A percentile compares a stretch with the other conserved stretches of the same genome.
These are phyloP conservation scores for Machimus atricapillus DNA, from an alignment of 2,888 invertebrate genomes.

Conservation along the genomic window DNA sequence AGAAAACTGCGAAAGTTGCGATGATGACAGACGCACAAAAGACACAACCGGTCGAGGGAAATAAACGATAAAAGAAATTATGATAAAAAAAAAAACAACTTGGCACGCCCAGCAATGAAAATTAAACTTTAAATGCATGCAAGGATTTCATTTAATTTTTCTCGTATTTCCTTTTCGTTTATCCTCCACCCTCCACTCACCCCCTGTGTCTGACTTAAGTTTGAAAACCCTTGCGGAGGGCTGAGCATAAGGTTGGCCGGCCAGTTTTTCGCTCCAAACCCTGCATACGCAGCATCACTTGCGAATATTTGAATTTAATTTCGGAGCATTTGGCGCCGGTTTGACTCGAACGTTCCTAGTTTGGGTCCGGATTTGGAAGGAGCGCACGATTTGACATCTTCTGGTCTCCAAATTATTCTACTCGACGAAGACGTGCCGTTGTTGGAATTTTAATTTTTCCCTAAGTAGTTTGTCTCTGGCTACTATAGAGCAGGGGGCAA, in stretches of 20 bases:
- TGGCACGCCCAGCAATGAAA: constrained; percentile 31
- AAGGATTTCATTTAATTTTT: constrained; percentile 45
- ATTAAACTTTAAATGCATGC: constrained; percentile 47
- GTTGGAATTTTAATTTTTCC: neutral
- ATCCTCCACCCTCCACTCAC: neutral
- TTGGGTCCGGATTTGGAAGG: neutral
- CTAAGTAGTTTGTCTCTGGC: neutral
- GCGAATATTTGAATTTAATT: constrained; percentile 46
- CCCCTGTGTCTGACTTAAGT: neutral
- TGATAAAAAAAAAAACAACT: neutral
- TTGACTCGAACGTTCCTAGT: neutral
- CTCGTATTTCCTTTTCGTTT: neutral
- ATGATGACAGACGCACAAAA: neutral
- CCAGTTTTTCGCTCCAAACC: neutral
- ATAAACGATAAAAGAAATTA: constrained; percentile 3
- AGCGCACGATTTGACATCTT: neutral
- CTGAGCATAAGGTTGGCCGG: neutral
- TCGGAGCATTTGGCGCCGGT: constrained; percentile 44
- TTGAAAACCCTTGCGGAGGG: neutral
- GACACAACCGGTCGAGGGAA: neutral
- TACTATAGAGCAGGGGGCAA: neutral
- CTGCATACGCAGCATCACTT: neutral
- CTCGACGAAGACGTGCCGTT: neutral
- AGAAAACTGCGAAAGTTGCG: constrained; percentile 10
- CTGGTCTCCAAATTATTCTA: neutral